phyloP scores from a whole-genome alignment of 92 coral and sea anemone species.

The Nematostella vectensis region DNA sequence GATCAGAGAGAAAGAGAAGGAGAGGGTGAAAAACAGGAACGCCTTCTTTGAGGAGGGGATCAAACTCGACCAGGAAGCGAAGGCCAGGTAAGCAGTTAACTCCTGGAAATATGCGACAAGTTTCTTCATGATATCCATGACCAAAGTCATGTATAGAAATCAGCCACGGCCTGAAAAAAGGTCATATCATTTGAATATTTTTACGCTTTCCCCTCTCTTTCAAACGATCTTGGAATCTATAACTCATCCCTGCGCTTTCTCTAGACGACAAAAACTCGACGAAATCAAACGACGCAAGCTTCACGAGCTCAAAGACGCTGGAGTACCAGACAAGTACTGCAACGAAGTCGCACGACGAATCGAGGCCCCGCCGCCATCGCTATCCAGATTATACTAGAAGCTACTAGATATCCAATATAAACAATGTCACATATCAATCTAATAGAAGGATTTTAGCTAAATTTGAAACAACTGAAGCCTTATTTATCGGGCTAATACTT shows the following conservation, averaged over 20 bases:
- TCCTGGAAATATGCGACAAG: neutral
- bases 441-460: no score
- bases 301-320: constrained; percentile 70
- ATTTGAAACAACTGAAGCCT: no score
- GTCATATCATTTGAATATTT: no score
- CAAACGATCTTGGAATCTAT: neutral
- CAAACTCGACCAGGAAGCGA: constrained; percentile 87
- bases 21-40: constrained; percentile 56
- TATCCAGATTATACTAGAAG: no score
- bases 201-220: neutral
- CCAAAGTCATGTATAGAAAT: no score
- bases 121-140: no score
- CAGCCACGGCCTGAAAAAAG: no score
- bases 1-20: constrained; percentile 94
- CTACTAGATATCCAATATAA: no score
- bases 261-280: constrained; percentile 82
- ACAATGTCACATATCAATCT: no score
- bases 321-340: constrained; percentile 97
- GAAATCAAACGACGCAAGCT: constrained; percentile 90
- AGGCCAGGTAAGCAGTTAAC: constrained; percentile 80
- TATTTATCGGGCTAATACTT: no score
- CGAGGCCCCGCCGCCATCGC: constrained; percentile 89
- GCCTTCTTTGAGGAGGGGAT: constrained; percentile 96
- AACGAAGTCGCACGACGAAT: constrained; percentile 98
- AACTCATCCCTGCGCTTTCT: no score